These are phyloP conservation scores for Isotomurus palustris DNA, from an alignment of 2,888 invertebrate genomes.

Conservation along the genomic window DNA sequence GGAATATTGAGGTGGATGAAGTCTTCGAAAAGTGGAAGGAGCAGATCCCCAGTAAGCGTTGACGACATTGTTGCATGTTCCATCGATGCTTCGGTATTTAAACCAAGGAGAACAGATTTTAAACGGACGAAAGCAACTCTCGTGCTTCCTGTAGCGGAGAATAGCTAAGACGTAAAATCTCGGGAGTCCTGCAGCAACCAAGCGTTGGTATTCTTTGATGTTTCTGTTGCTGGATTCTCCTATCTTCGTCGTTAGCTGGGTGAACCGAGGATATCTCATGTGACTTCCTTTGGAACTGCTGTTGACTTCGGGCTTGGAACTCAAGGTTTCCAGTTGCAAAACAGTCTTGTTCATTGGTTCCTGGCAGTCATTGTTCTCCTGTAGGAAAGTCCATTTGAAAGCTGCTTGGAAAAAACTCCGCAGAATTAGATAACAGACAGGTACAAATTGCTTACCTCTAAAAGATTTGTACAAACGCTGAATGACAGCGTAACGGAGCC, in stretches of 20 bases:
- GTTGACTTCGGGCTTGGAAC: too few relatives aligned
- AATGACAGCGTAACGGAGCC: too few relatives aligned
- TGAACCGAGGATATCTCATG: too few relatives aligned
- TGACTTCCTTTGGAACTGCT: too few relatives aligned
- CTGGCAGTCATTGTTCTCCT: too few relatives aligned
- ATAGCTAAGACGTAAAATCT: slow-evolving; percentile 9
- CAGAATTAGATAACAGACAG: too few relatives aligned
- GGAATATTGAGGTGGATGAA: slow-evolving; percentile 6
- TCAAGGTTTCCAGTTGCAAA: too few relatives aligned
- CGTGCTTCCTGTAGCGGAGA: slow-evolving; percentile 11
- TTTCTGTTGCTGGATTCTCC: background rate
- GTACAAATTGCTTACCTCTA: too few relatives aligned
- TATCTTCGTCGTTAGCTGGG: background rate
- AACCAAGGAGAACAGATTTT: slow-evolving; percentile 8
- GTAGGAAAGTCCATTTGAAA: too few relatives aligned
- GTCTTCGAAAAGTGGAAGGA: slow-evolving; percentile 3
- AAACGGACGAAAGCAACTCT: slow-evolving; percentile 9
- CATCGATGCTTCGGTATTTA: slow-evolving; percentile 45
- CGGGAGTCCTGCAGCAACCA: slow-evolving; percentile 1
- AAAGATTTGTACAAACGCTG: too few relatives aligned
- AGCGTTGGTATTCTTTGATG: background rate
- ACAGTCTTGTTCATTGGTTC: too few relatives aligned
- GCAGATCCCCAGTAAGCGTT: slow-evolving; percentile 31
- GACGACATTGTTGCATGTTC: slow-evolving; percentile 47
- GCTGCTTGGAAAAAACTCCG: too few relatives aligned